Conservation (phyloP, 2,113 vertebrate genomes). For the Labeo rohita region DNA sequence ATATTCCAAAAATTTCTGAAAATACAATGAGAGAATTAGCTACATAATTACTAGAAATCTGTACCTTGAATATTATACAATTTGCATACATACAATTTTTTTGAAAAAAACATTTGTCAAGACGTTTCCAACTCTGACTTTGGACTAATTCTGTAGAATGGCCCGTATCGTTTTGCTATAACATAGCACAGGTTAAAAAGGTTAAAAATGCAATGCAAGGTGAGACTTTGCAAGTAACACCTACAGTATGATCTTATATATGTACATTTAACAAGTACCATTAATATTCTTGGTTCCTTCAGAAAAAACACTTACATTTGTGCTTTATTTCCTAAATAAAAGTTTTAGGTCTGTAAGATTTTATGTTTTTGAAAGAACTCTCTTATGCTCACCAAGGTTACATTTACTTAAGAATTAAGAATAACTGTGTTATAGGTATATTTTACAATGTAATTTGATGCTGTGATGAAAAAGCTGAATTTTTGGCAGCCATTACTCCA, state of each 20-base stretch:
- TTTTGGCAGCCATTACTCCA: background rate
- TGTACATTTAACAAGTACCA: background rate
- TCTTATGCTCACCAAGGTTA: background rate
- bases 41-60: too few relatives aligned
- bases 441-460: background rate
- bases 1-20: too few relatives aligned
- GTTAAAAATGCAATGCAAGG: background rate
- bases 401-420: background rate
- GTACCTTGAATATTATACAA: too few relatives aligned
- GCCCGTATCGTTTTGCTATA: background rate
- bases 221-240: background rate
- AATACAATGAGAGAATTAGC: too few relatives aligned
- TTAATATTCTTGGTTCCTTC: background rate
- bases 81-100: too few relatives aligned
- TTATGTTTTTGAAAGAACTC: too few relatives aligned
- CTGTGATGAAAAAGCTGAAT: background rate
- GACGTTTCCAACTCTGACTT: too few relatives aligned
- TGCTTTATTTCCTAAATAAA: background rate
- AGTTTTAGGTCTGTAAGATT: too few relatives aligned
- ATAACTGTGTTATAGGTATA: background rate
- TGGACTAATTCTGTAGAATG: too few relatives aligned
- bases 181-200: background rate
- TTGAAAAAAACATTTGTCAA: too few relatives aligned
- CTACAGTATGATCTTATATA: background rate
- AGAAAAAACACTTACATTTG: background rate